Evolutionary conservation across 2,888 invertebrate species (phyloP).

Genomic region (Ophioninae sp.): DNA sequence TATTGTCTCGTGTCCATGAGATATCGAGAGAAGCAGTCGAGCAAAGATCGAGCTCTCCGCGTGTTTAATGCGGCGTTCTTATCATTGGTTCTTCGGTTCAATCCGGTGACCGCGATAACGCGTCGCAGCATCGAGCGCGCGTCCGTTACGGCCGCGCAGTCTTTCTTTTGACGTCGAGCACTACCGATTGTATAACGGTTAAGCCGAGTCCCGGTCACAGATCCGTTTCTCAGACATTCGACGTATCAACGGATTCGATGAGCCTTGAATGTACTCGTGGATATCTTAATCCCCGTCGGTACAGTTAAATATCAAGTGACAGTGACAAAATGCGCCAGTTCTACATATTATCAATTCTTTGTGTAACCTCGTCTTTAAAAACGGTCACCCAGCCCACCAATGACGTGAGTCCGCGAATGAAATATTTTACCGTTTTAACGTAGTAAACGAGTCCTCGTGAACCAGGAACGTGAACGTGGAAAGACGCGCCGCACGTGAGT

Average conservation of each 20-base stretch:
- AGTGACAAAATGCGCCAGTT: slow-evolving; percentile 56
- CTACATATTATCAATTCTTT: slow-evolving; percentile 31
- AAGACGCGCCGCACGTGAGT: no score
- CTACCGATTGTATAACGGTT: slow-evolving; percentile 27
- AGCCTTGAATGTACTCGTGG: background rate
- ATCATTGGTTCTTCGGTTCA: slow-evolving; percentile 26
- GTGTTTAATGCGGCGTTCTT: slow-evolving; percentile 3
- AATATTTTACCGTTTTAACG: background rate
- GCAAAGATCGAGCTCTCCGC: background rate
- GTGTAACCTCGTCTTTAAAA: slow-evolving; percentile 37
- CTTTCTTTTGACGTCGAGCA: slow-evolving; percentile 32
- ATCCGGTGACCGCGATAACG: slow-evolving; percentile 30
- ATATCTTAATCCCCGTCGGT: background rate
- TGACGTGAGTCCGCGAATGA: slow-evolving; percentile 39
- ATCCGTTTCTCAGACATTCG: slow-evolving; percentile 4
- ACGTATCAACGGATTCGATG: background rate
- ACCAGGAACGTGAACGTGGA: background rate
- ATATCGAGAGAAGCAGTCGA: no score
- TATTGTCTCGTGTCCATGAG: no score
- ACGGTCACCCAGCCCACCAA: slow-evolving; percentile 19
- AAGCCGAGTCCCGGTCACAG: background rate
- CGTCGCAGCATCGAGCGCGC: background rate
- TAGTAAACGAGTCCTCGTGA: background rate
- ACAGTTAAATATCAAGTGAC: slow-evolving; percentile 10
- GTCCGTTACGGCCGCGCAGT: slow-evolving; percentile 6